Percentiles rank a stretch among this genome's conserved stretches.
These are phyloP conservation scores for Setophaga kirtlandii DNA, from an alignment of 2,113 vertebrate species.

Conservation along the genomic window DNA sequence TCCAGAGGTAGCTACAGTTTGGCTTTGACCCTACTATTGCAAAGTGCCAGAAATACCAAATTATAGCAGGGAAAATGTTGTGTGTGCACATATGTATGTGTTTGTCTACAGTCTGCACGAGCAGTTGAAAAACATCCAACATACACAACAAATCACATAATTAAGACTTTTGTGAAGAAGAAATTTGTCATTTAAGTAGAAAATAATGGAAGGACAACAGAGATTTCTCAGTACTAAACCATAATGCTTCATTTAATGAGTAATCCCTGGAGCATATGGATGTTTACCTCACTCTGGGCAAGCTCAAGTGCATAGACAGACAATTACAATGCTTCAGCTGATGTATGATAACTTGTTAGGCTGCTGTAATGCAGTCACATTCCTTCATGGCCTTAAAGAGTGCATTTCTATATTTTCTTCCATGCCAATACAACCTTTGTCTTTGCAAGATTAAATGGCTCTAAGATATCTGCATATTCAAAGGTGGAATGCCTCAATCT, in stretches of 20 bases:
- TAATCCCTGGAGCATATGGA: constrained; percentile 17
- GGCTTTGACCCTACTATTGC: not conserved
- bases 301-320: constrained; percentile 23
- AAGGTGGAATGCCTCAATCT: not conserved
- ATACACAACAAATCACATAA: not conserved
- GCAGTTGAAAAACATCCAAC: constrained; percentile 43
- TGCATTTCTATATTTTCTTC: not conserved
- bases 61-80: constrained; percentile 11
- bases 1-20: constrained; percentile 31
- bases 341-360: not conserved
- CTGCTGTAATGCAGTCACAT: not conserved
- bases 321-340: not conserved
- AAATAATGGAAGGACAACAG: not conserved
- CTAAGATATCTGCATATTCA: not conserved
- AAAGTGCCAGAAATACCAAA: constrained; percentile 29
- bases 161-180: not conserved
- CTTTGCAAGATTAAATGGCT: not conserved
- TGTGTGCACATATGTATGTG: not conserved
- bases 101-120: constrained; percentile 26
- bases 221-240: not conserved
- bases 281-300: constrained; percentile 46
- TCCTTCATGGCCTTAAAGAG: not conserved
- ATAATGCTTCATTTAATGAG: constrained; percentile 31
- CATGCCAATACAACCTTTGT: not conserved
- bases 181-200: constrained; percentile 15